phyloP scores from a whole-genome alignment of 2,797 vertebrate species.

The Danio kyathit region DNA sequence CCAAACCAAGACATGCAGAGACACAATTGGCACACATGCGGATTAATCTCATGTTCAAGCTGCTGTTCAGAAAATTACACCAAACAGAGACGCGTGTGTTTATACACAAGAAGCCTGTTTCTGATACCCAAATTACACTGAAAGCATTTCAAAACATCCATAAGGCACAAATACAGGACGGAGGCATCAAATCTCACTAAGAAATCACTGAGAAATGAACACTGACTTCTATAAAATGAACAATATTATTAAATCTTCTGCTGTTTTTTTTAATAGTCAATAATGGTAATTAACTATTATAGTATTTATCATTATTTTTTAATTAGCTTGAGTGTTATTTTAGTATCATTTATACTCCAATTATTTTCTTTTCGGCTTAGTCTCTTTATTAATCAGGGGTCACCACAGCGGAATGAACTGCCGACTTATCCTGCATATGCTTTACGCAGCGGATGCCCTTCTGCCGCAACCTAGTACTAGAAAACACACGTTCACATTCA shows the following conservation, averaged over 20 bases:
- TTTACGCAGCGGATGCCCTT: too few relatives aligned
- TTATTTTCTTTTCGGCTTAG: too few relatives aligned
- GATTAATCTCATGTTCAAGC: slow-evolving; percentile 14
- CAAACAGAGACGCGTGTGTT: background rate
- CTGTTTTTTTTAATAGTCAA: background rate
- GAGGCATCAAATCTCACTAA: background rate
- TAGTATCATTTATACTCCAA: too few relatives aligned
- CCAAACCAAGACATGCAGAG: slow-evolving; percentile 4
- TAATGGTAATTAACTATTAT: background rate
- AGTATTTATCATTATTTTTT: background rate
- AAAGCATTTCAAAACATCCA: slow-evolving; percentile 4
- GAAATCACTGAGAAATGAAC: background rate
- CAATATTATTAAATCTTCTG: background rate
- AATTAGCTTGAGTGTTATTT: background rate
- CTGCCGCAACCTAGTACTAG: too few relatives aligned
- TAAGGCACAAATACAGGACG: background rate
- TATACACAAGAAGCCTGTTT: background rate
- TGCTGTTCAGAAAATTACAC: background rate
- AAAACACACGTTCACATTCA: too few relatives aligned
- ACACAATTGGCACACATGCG: slow-evolving; percentile 13
- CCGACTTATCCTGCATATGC: too few relatives aligned
- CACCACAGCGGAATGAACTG: too few relatives aligned
- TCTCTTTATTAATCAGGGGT: too few relatives aligned
- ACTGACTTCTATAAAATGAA: background rate
- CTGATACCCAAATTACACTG: background rate